Conservation (phyloP, 2,797 vertebrate genomes). For the Scarus forsteni region DNA sequence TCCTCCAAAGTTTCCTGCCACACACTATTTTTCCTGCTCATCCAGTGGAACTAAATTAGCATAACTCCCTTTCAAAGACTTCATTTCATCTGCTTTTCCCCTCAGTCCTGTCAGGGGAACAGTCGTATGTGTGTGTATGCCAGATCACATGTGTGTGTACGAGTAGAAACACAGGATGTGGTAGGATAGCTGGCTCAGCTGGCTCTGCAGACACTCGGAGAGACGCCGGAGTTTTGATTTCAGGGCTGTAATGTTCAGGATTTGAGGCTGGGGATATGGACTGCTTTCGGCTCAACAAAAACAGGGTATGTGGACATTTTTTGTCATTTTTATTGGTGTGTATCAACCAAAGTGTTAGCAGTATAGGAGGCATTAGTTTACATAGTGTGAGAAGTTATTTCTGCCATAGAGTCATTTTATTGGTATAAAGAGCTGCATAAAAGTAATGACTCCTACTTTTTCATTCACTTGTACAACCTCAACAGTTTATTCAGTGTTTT, state of each 20-base stretch:
- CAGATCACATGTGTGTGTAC: constrained; percentile 38
- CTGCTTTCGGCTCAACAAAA: constrained; percentile 78
- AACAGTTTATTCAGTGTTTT: not conserved
- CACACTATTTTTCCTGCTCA: constrained; percentile 66
- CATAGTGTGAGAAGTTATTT: constrained; percentile 28
- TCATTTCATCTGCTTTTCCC: constrained; percentile 61
- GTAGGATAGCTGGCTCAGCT: constrained; percentile 79
- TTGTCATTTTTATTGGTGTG: constrained; percentile 27
- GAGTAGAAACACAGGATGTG: constrained; percentile 81
- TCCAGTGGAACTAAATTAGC: constrained; percentile 71
- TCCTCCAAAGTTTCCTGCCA: constrained; percentile 58
- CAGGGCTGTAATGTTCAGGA: constrained; percentile 65
- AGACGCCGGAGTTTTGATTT: constrained; percentile 73
- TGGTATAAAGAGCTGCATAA: constrained; percentile 21
- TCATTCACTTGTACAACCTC: not conserved
- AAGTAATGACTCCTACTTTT: constrained; percentile 14
- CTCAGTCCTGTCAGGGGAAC: constrained; percentile 58
- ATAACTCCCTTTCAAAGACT: constrained; percentile 69
- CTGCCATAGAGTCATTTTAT: constrained; percentile 36
- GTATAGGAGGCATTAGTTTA: constrained; percentile 17
- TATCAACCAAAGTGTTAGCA: constrained; percentile 29
- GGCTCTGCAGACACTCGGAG: constrained; percentile 70
- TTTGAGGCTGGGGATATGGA: constrained; percentile 74
- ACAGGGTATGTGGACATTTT: constrained; percentile 67
- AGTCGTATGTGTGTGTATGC: constrained; percentile 42